Conservation (phyloP, 2,113 vertebrate genomes). For the Noctilio leporinus region DNA sequence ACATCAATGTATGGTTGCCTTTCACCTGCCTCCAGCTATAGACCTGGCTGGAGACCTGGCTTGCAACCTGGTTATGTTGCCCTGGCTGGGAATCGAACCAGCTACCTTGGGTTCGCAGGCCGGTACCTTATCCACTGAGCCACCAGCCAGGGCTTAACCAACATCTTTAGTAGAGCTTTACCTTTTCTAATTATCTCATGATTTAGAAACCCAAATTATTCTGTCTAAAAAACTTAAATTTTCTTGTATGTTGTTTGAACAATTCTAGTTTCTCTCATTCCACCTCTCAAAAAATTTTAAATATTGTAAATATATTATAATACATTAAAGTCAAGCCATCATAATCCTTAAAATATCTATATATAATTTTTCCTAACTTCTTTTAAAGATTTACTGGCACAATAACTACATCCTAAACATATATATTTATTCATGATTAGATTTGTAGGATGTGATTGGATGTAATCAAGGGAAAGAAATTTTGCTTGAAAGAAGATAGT, state of each 20-base stretch:
- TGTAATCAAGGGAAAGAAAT: constrained; percentile 22
- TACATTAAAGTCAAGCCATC: neutral
- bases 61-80: too few relatives aligned
- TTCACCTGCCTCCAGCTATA: too few relatives aligned
- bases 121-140: too few relatives aligned
- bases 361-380: neutral
- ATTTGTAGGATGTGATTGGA: neutral
- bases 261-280: neutral
- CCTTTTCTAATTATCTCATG: neutral
- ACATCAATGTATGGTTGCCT: too few relatives aligned
- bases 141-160: too few relatives aligned
- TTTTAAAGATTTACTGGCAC: neutral
- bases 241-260: neutral
- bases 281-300: neutral
- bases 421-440: neutral
- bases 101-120: too few relatives aligned
- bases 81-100: too few relatives aligned
- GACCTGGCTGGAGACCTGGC: too few relatives aligned
- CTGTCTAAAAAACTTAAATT: neutral
- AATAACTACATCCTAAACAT: neutral
- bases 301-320: neutral
- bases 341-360: constrained; percentile 17
- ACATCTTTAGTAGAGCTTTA: neutral
- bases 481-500: neutral
- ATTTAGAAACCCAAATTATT: constrained; percentile 31